Evolutionary conservation across 64 coral and sea anemone genomes (phyloP).

Genomic region (Anthopleura sola): DNA sequence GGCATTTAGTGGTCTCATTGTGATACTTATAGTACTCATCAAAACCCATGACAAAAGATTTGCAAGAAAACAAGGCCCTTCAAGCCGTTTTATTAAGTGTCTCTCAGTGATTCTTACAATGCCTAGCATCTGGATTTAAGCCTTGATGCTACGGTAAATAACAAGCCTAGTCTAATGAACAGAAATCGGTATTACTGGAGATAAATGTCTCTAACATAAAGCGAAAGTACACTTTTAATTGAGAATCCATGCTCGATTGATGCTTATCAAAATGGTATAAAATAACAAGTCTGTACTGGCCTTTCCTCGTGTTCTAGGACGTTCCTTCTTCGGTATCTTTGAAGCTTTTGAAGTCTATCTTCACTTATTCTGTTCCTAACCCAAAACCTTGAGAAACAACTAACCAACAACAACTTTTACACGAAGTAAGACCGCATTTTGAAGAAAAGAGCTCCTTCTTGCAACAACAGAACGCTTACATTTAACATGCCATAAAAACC

Average conservation of each 20-base stretch:
- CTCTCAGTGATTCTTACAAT: not conserved
- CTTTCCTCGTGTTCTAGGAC: not conserved
- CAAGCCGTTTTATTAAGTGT: not conserved
- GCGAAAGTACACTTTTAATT: not conserved
- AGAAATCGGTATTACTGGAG: not conserved
- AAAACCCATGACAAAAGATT: not conserved
- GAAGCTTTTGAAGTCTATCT: not conserved
- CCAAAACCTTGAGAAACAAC: not conserved
- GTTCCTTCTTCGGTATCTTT: not conserved
- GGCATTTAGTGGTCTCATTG: not conserved
- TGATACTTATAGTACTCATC: not conserved
- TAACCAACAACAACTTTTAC: not conserved
- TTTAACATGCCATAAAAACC: constrained; percentile 12
- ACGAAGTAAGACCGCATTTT: not conserved
- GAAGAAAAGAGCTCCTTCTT: not conserved
- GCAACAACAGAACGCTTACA: constrained; percentile 1
- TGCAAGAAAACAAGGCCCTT: not conserved
- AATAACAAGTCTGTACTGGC: not conserved
- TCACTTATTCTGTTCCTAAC: not conserved
- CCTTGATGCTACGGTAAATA: not conserved
- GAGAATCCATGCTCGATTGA: not conserved
- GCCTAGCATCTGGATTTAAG: not conserved
- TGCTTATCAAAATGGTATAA: not conserved
- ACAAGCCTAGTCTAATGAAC: not conserved
- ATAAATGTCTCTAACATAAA: not conserved